Conservation (phyloP, 2,888 invertebrate genomes). For the Parnassius glacialis region DNA sequence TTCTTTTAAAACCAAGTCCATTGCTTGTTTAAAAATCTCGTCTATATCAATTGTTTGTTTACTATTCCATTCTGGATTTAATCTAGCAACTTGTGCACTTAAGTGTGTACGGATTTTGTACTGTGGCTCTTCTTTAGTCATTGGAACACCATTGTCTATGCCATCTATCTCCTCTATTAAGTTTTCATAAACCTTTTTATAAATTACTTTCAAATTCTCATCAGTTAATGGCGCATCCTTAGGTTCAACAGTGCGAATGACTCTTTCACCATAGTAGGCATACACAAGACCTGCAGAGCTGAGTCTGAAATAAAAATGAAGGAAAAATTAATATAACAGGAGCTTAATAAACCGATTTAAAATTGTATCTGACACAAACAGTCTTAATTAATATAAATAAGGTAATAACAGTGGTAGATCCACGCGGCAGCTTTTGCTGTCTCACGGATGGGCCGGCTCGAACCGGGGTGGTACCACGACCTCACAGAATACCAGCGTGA, state of each 20-base stretch:
- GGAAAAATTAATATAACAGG: too few relatives aligned
- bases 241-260: conserved; percentile 83
- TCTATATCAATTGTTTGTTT: conserved; percentile 75
- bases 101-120: conserved; percentile 91
- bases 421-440: too few relatives aligned
- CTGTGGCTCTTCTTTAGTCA: conserved; percentile 85
- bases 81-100: conserved; percentile 85
- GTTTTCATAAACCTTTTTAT: conserved; percentile 88
- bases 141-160: conserved; percentile 97
- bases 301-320: conserved; percentile 80
- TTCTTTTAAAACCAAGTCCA: conserved; percentile 88
- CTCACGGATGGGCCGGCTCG: too few relatives aligned
- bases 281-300: conserved; percentile 98
- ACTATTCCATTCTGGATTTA: conserved; percentile 93
- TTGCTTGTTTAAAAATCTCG: conserved; percentile 87
- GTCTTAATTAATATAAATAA: too few relatives aligned
- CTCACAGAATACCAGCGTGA: too few relatives aligned
- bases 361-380: too few relatives aligned
- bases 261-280: conserved; percentile 91
- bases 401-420: too few relatives aligned
- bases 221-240: conserved; percentile 62
- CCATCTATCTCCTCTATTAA: conserved; percentile 97
- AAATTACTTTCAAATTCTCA: conserved; percentile 80
- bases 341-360: too few relatives aligned
- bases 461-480: too few relatives aligned